Percentiles rank a stretch among this genome's conserved stretches.
Evolutionary conservation across 23 tunicate species (phyloP).

Genomic region (Halocynthia aurantium): DNA sequence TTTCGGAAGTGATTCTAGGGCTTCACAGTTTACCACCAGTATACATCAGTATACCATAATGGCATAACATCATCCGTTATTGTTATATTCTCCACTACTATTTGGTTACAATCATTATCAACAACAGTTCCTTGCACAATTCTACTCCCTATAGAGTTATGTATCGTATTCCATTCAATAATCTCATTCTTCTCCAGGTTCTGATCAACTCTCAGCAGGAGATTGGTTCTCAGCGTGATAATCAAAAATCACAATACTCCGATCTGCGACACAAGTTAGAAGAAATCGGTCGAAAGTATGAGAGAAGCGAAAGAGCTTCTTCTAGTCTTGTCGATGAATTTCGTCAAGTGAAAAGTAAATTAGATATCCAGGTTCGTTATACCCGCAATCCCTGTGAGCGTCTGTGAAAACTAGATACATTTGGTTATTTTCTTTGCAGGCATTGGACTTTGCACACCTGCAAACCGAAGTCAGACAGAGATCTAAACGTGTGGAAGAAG

Average conservation of each 20-base stretch:
- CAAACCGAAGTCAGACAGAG: slow-evolving; percentile 71
- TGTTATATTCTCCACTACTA: too few species aligned
- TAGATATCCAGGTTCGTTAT: slow-evolving; percentile 64
- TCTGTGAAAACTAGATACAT: too few species aligned
- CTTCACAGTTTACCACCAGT: too few species aligned
- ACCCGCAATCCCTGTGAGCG: too few species aligned
- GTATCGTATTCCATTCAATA: too few species aligned
- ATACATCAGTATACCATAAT: too few species aligned
- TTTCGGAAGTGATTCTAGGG: too few species aligned
- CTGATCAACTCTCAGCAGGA: slow-evolving; percentile 71
- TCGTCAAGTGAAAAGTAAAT: slow-evolving; percentile 67
- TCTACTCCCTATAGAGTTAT: too few species aligned
- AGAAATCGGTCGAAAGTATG: slow-evolving; percentile 43
- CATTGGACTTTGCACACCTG: slow-evolving; percentile 66
- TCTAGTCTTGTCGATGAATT: slow-evolving; percentile 73
- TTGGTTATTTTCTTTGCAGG: slow-evolving; percentile 23
- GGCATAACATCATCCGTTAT: too few species aligned
- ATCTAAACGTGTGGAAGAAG: slow-evolving; percentile 75
- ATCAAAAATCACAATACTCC: slow-evolving; percentile 31
- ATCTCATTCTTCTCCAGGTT: slow-evolving; percentile 16
- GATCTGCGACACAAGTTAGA: slow-evolving; percentile 60
- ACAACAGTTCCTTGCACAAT: too few species aligned
- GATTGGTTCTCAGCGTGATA: slow-evolving; percentile 40
- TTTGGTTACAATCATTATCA: too few species aligned
- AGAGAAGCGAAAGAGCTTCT: slow-evolving; percentile 59